These are phyloP conservation scores for Vesta saturnalis DNA, from an alignment of 2,888 invertebrate species.

Conservation along the genomic window DNA sequence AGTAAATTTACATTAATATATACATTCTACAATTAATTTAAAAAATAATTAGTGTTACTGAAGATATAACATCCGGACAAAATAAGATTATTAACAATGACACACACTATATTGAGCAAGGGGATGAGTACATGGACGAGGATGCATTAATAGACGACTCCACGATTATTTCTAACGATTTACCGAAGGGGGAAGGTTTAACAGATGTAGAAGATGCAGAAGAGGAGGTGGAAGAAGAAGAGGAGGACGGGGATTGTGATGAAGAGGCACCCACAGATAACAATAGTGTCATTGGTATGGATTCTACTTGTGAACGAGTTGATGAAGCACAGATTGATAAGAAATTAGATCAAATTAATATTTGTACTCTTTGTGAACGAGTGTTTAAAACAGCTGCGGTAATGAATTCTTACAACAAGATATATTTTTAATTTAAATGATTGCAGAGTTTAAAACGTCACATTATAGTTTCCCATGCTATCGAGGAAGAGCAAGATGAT, in stretches of 20 bases:
- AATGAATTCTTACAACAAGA: slow-evolving; percentile 18
- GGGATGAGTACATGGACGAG: background rate
- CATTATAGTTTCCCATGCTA: slow-evolving; percentile 54
- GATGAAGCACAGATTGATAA: slow-evolving; percentile 5
- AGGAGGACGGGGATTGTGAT: slow-evolving; percentile 22
- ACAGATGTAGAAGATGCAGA: background rate
- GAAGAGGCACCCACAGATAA: slow-evolving; percentile 14
- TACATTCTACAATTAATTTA: background rate
- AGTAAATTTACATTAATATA: background rate
- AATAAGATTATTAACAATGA: slow-evolving; percentile 10
- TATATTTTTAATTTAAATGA: slow-evolving; percentile 23
- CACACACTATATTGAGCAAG: slow-evolving; percentile 17
- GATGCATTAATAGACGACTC: background rate
- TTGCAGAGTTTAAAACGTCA: slow-evolving; percentile 60
- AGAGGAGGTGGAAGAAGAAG: slow-evolving; percentile 18
- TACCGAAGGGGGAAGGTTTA: background rate
- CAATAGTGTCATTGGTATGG: background rate
- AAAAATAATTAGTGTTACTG: background rate
- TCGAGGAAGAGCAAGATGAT: slow-evolving; percentile 51
- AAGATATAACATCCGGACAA: background rate
- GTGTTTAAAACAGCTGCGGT: slow-evolving; percentile 56
- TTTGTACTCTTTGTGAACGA: slow-evolving; percentile 54
- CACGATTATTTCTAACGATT: background rate
- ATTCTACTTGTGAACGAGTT: background rate
- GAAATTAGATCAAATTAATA: slow-evolving; percentile 41